Evolutionary conservation across 2,888 invertebrate species (phyloP).

Genomic region (Erynnis tages): DNA sequence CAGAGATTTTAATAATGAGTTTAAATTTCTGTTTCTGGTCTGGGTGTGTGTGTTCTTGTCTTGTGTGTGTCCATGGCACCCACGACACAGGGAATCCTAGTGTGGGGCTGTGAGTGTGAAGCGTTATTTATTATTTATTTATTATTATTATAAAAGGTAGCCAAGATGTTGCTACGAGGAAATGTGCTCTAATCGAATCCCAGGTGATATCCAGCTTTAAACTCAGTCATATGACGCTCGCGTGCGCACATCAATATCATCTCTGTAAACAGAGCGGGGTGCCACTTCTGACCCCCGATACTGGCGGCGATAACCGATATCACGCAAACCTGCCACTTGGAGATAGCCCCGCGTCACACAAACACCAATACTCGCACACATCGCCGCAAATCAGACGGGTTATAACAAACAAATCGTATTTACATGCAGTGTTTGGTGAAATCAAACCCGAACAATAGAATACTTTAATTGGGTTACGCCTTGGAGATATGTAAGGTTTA

Average conservation of each 20-base stretch:
- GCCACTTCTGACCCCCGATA: constrained; percentile 65
- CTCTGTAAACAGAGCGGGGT: constrained; percentile 58
- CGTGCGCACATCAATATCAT: constrained; percentile 66
- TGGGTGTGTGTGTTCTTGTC: too few species aligned
- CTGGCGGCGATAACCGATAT: constrained; percentile 44
- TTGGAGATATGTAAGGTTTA: too few species aligned
- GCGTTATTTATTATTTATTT: too few species aligned
- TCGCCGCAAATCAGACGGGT: constrained; percentile 18
- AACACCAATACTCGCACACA: background rate
- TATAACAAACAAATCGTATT: constrained; percentile 22
- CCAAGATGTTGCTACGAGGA: constrained; percentile 7
- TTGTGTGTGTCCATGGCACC: too few species aligned
- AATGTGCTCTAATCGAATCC: background rate
- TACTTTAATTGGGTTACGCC: constrained; percentile 33
- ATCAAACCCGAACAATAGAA: constrained; percentile 24
- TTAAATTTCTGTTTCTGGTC: too few species aligned
- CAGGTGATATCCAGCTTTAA: constrained; percentile 26
- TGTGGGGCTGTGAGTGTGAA: too few species aligned
- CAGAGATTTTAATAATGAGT: too few species aligned
- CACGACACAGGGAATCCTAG: too few species aligned
- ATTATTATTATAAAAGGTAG: too few species aligned
- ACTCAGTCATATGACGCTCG: constrained; percentile 61
- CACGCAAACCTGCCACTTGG: constrained; percentile 4
- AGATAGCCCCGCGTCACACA: constrained; percentile 16
- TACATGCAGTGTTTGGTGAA: constrained; percentile 26